These are phyloP conservation scores for Drosophila mercatorum DNA, from an alignment of 2,888 invertebrate genomes.

Conservation along the genomic window DNA sequence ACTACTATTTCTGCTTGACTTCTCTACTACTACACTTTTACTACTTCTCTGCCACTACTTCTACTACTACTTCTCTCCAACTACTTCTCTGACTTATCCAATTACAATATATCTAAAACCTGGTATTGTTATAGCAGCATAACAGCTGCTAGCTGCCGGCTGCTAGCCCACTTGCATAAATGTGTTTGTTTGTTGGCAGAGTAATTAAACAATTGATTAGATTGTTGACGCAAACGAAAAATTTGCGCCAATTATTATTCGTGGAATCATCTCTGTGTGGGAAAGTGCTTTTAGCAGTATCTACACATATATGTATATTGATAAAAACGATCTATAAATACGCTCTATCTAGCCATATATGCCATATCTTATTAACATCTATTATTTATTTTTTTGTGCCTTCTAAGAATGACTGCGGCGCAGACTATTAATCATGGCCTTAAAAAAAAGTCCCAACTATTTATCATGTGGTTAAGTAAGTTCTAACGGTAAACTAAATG, in stretches of 20 bases:
- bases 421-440: constrained; percentile 42
- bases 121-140: neutral
- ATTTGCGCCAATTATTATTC: constrained; percentile 1
- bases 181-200: neutral
- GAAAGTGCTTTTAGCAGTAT: neutral
- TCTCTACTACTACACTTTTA: too few species aligned
- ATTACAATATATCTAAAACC: neutral
- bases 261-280: constrained; percentile 11
- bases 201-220: constrained; percentile 10
- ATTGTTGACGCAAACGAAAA: constrained; percentile 16
- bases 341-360: neutral
- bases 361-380: constrained; percentile 31
- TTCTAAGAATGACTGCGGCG: neutral
- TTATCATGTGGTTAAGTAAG: constrained; percentile 28
- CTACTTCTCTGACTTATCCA: neutral
- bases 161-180: neutral
- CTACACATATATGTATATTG: neutral
- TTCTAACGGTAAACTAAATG: constrained; percentile 2
- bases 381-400: constrained; percentile 10
- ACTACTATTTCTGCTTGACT: too few species aligned
- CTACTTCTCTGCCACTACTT: too few species aligned
- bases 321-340: constrained; percentile 21
- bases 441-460: constrained; percentile 27
- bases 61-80: too few species aligned
- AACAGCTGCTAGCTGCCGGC: neutral